Base-by-base conservation (phyloP, 2,888 invertebrate genomes). In the Eugnorisma glareosa region DNA sequence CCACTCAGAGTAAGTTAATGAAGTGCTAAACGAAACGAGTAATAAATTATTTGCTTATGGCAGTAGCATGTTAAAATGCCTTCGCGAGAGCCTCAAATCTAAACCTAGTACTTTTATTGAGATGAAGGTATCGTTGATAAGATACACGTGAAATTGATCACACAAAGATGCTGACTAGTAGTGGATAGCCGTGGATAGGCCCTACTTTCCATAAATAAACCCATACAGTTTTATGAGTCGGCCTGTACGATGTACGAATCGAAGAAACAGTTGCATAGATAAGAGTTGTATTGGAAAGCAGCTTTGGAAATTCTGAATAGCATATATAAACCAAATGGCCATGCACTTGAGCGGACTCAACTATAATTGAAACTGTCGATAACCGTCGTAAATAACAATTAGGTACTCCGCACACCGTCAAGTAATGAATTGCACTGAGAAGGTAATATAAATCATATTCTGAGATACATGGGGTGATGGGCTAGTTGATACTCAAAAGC, bases 301-400 rank as follows among this genome's bases (percentile, higher is more conserved):
- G 85, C 90, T 85, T 70, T 69, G 67, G 84, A 86, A 84, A 78
- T 86, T 86, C 85, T 83, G 73, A 85, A 81, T 78, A 84, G 80
- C 83, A 80, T 74, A 80, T 74, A 89, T 89, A 90, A 90, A 92
- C 91, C 90, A 92, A 92, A 91, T 90, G 90, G 90, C 89, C 88
- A 83, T 90, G 88, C 91, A 89, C 90, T 91, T 89, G 91, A 91
- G 84, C 83, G 48, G 77, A 86, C 82, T 79, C 72, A 40, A 88
- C 75, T 81, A 74, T 90, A 91, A 91, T 92, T 91, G 90, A 92
- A 88, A 90, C 85, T 77, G 86, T 88, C 87, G 89, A 90, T 89
- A 88, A 84, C 74, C 79, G 75, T 81, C 84, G 85, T 89, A 89
- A 88, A 90, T 89, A 89, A 86, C 85, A 83, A 81, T 81, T 79